Percentiles rank a stretch among this genome's conserved stretches.
Evolutionary conservation across 2,797 vertebrate genomes (phyloP).

Genomic region (Malurus splendens): DNA sequence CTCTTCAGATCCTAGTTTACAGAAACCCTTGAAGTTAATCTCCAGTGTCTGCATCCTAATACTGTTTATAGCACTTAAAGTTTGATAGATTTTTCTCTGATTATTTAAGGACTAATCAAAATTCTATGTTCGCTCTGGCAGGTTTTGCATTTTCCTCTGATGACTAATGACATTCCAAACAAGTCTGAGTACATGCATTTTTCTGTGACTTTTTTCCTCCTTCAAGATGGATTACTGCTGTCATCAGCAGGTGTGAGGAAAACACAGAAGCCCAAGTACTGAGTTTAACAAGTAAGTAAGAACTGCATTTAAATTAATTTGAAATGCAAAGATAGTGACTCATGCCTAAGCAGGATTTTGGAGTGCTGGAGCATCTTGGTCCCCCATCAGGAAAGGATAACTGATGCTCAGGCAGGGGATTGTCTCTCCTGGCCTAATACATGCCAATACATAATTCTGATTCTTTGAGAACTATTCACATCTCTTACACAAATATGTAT

Average conservation of each 20-base stretch:
- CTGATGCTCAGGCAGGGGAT: not conserved
- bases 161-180: slow-evolving; percentile 39
- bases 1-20: not conserved
- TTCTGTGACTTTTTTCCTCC: not conserved
- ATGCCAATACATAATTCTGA: not conserved
- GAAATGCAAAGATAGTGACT: slow-evolving; percentile 3
- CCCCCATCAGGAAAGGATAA: not conserved
- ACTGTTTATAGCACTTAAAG: not conserved
- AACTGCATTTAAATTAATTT: slow-evolving; percentile 36
- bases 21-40: not conserved
- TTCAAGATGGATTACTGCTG: slow-evolving; percentile 20
- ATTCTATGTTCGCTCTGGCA: not conserved
- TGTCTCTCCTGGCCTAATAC: not conserved
- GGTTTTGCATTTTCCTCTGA: slow-evolving; percentile 12
- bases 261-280: slow-evolving; percentile 1
- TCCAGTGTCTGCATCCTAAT: not conserved
- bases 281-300: not conserved
- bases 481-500: not conserved
- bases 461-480: not conserved
- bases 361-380: not conserved
- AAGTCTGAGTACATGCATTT: not conserved
- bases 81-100: not conserved
- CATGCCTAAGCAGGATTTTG: not conserved
- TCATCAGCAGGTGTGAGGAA: slow-evolving; percentile 34
- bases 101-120: slow-evolving; percentile 47